Conservation (phyloP, 2,113 vertebrate genomes). For the Sigmodon hispidus region DNA sequence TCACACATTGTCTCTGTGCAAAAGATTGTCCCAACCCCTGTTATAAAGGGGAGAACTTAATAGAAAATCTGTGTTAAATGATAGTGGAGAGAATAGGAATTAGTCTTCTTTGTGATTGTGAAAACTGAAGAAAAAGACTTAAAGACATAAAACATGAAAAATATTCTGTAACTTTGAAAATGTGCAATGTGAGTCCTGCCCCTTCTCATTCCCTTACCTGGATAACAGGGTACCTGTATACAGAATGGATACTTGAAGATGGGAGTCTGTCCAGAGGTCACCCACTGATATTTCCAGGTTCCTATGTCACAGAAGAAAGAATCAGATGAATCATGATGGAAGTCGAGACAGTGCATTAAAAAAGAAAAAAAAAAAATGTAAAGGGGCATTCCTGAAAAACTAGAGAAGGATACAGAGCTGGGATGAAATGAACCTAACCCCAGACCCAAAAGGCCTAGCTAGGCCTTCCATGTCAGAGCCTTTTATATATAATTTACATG, state of each 20-base stretch:
- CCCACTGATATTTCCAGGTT: neutral
- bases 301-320: neutral
- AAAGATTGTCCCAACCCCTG: neutral
- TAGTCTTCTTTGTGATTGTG: conserved; percentile 18
- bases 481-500: neutral
- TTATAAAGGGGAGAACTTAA: neutral
- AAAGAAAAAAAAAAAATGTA: too few species aligned
- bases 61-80: neutral
- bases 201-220: neutral
- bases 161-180: neutral
- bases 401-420: neutral
- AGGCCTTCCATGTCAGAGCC: too few species aligned
- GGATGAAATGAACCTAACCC: neutral
- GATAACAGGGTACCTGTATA: neutral
- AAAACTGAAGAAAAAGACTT: conserved; percentile 11
- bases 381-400: neutral
- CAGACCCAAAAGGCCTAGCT: neutral
- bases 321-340: neutral
- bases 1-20: neutral
- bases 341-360: neutral
- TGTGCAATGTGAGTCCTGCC: neutral
- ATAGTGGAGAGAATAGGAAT: neutral
- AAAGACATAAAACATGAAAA: neutral
- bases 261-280: neutral
- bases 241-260: conserved; percentile 24